These are phyloP conservation scores for Ectropis grisescens DNA, from an alignment of 1,140 invertebrate genomes.

Conservation along the genomic window DNA sequence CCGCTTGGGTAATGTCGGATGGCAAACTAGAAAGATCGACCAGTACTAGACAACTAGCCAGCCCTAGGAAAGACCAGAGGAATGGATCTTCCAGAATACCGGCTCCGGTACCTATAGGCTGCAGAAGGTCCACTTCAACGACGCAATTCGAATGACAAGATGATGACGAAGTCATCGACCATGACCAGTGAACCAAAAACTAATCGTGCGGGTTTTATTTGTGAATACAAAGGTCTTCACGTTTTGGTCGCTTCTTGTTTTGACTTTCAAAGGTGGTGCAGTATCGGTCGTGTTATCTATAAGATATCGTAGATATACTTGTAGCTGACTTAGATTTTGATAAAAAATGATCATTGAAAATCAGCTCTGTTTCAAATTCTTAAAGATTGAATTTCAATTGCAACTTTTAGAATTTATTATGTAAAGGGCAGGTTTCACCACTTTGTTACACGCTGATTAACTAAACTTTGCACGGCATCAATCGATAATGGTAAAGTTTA, in stretches of 20 bases:
- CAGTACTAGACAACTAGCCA: conserved; percentile 58
- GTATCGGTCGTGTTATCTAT: not conserved
- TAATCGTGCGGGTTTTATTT: conserved; percentile 23
- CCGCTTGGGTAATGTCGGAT: conserved; percentile 81
- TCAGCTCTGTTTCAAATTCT: too few species aligned
- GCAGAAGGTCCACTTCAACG: conserved; percentile 57
- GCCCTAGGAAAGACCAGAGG: conserved; percentile 72
- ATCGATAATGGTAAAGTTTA: too few species aligned
- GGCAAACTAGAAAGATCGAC: conserved; percentile 73
- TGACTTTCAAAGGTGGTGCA: too few species aligned
- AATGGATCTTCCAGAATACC: conserved; percentile 70
- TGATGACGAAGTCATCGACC: conserved; percentile 12
- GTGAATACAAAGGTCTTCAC: too few species aligned
- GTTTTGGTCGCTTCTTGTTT: too few species aligned
- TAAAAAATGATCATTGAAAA: not conserved
- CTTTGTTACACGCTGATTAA: too few species aligned
- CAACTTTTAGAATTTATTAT: too few species aligned
- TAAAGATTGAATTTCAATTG: too few species aligned
- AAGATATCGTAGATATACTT: not conserved
- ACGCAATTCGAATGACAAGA: conserved; percentile 54
- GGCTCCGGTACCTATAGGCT: conserved; percentile 67
- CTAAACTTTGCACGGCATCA: too few species aligned
- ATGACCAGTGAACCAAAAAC: conserved; percentile 24
- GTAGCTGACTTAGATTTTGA: not conserved
- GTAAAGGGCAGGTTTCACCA: too few species aligned